Base-by-base conservation (phyloP, 1,140 invertebrate genomes). In the Schlechtendalia chinensis region DNA sequence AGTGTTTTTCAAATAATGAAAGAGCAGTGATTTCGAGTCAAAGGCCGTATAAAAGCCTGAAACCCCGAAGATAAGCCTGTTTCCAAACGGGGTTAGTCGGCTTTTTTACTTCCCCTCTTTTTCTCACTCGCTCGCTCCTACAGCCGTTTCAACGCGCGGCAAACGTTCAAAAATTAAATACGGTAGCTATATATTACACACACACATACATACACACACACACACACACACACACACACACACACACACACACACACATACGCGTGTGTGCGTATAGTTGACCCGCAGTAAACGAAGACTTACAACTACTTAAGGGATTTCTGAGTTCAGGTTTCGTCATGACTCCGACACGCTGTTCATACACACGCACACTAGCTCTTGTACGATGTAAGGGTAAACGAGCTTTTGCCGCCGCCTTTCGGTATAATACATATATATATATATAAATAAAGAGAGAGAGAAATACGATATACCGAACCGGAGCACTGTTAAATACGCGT, bases 1-100 rank as follows among this genome's bases (percentile, higher is more conserved):
- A 77, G 74, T 47, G 74, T 77, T 77, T 72, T 77, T 77, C 74
- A 77, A 77, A 77, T 77, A 77, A 77, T 59, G 74, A 77, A 58
- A 56, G 71, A 74, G 50, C 53, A 56, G 11, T 54, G 71, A 79
- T 59, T 45, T 61, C 22, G 27, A 79, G 58, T 79, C 75, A 79
- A 79, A 63, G 75, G 75, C 75, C 75, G 22, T 63, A 54, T 72
- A 79, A 79, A 79, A 63, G 75, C 75, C 75, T 79, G 75, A 61
- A 79, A 61, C 32, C 22, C 75, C 11, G 75, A 63, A 79, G 75
- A 79, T 79, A 79, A 79, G 75, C 75, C 12, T 14, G 75, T 79
- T 79, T 50, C 17, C 54, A 58, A 14, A 14, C 12, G 14, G 29
- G 56, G 32, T 63, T 50, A 29, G 24, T 72, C 24, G 22, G 22